A percentile compares a stretch with the other conserved stretches of the same genome.
Conservation (phyloP, 2,113 vertebrate genomes). For the Eurypyga helias region DNA sequence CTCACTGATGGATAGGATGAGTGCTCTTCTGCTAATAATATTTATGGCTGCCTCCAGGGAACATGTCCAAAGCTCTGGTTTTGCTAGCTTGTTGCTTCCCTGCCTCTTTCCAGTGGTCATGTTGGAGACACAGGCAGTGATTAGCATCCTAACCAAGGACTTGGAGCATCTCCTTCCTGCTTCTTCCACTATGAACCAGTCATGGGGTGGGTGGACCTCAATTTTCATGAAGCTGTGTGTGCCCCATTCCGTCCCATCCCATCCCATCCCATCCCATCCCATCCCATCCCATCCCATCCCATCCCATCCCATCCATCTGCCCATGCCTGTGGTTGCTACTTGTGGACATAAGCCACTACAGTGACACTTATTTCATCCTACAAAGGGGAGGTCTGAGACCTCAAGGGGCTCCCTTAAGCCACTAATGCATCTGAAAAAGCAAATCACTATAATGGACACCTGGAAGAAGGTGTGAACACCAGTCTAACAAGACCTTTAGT, state of each 20-base stretch:
- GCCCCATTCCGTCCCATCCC: not conserved
- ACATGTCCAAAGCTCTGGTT: not conserved
- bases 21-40: not conserved
- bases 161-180: not conserved
- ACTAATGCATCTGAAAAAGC: not conserved
- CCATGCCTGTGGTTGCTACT: not conserved
- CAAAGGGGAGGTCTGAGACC: not conserved
- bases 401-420: not conserved
- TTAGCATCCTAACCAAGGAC: not conserved
- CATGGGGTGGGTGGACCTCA: not conserved
- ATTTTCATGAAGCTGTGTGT: not conserved
- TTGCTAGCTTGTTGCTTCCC: not conserved
- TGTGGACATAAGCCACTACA: not conserved
- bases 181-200: not conserved
- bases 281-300: not conserved
- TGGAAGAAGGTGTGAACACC: not conserved
- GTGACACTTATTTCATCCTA: not conserved
- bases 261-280: not conserved
- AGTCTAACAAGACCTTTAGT: not conserved
- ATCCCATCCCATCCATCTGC: not conserved
- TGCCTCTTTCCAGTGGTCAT: not conserved
- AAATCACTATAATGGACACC: not conserved
- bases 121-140: not conserved
- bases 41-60: not conserved
- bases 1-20: conserved; percentile 4